Conservation (phyloP, 2,113 vertebrate species). For the Pseudopipra pipra region DNA sequence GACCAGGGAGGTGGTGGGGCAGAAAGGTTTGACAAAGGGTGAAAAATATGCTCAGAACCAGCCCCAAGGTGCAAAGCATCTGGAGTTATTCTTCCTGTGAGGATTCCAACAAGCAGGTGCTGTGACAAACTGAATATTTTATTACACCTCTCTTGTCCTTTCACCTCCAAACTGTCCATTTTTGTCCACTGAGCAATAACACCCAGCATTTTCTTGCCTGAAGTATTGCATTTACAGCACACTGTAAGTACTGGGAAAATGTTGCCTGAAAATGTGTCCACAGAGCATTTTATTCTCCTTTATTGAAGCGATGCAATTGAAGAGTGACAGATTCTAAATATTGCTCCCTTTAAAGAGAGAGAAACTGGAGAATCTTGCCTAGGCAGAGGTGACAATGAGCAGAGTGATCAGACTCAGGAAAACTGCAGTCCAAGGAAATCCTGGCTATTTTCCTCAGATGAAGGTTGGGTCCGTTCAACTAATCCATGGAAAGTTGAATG, state of each 20-base stretch:
- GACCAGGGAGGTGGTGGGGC: not conserved
- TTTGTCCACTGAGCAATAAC: conserved; percentile 24
- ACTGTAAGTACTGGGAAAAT: not conserved
- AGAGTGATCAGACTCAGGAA: not conserved
- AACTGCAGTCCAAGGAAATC: not conserved
- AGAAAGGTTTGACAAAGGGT: not conserved
- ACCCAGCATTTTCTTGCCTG: conserved; percentile 12
- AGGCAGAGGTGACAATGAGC: not conserved
- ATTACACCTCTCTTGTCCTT: conserved; percentile 25
- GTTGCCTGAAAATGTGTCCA: not conserved
- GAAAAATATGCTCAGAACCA: not conserved
- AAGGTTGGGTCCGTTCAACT: not conserved
- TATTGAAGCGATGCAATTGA: not conserved
- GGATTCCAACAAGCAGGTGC: not conserved
- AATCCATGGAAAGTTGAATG: not conserved
- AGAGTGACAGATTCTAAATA: conserved; percentile 33
- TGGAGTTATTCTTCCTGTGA: not conserved
- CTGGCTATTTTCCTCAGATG: not conserved
- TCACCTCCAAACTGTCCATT: conserved; percentile 37
- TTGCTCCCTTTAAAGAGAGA: not conserved
- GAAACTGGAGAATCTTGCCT: not conserved
- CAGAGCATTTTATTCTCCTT: not conserved
- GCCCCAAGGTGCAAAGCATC: not conserved
- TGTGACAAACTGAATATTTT: conserved; percentile 50
- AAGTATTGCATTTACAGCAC: conserved; percentile 9